These are phyloP conservation scores for Trididemnum nubilum DNA, from an alignment of 23 tunicate genomes.

Conservation along the genomic window DNA sequence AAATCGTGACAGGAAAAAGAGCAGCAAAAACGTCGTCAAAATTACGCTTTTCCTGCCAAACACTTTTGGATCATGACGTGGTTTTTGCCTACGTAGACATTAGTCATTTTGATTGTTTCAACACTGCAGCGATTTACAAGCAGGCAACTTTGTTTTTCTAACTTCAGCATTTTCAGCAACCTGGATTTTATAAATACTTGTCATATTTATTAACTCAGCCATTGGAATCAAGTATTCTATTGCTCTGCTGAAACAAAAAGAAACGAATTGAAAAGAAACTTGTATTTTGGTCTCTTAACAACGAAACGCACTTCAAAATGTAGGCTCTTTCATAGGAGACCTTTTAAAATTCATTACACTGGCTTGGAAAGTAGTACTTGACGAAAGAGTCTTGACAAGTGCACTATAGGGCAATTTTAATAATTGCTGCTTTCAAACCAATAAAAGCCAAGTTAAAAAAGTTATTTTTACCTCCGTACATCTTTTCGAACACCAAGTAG, in stretches of 20 bases:
- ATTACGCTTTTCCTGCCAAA: neutral
- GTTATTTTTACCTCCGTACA: slow-evolving; percentile 93
- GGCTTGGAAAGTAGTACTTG: neutral
- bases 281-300: neutral
- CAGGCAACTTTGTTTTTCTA: too few relatives aligned
- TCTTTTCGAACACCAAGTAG: slow-evolving; percentile 99
- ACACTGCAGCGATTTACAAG: too few relatives aligned
- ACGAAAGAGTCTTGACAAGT: neutral
- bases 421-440: neutral
- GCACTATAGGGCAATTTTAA: neutral
- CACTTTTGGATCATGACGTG: neutral
- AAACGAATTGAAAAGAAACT: neutral
- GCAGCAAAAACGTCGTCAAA: neutral
- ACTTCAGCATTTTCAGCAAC: too few relatives aligned
- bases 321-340: too few relatives aligned
- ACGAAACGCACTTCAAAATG: neutral
- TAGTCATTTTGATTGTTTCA: too few relatives aligned
- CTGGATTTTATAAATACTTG: too few relatives aligned
- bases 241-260: neutral
- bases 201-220: too few relatives aligned
- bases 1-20: neutral
- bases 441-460: neutral
- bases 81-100: too few relatives aligned
- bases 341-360: neutral
- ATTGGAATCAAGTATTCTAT: too few relatives aligned